Evolutionary conservation across 2,888 invertebrate genomes (phyloP).

Genomic region (Rhodophaea formosa): DNA sequence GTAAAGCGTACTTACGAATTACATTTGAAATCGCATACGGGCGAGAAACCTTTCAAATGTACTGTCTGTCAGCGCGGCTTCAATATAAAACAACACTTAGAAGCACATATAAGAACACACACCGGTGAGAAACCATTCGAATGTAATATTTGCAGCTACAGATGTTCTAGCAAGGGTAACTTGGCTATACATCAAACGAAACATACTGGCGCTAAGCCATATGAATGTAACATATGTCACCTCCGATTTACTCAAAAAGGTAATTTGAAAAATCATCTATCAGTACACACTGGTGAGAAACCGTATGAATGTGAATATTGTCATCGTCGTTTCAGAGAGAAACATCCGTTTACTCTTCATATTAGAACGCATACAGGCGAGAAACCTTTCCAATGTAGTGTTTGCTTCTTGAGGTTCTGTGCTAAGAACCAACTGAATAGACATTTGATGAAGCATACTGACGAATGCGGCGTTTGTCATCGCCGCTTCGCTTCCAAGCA

Average conservation of each 20-base stretch:
- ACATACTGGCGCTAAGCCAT: slow-evolving; percentile 17
- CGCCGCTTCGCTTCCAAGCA: slow-evolving; percentile 4
- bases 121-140: slow-evolving; percentile 17
- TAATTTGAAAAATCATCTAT: slow-evolving; percentile 9
- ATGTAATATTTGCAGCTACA: slow-evolving; percentile 14
- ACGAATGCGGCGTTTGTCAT: slow-evolving; percentile 11
- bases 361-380: slow-evolving; percentile 8
- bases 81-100: slow-evolving; percentile 11
- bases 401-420: slow-evolving; percentile 9
- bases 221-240: slow-evolving; percentile 14
- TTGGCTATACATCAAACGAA: slow-evolving; percentile 10
- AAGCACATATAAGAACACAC: slow-evolving; percentile 12
- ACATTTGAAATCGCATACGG: slow-evolving; percentile 3
- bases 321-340: slow-evolving; percentile 8
- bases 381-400: slow-evolving; percentile 12
- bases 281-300: not conserved
- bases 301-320: slow-evolving; percentile 12
- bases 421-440: slow-evolving; percentile 8
- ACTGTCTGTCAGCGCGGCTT: slow-evolving; percentile 10
- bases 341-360: slow-evolving; percentile 14
- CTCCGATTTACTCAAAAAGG: slow-evolving; percentile 16
- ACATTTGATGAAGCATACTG: slow-evolving; percentile 13
- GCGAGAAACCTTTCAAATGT: slow-evolving; percentile 12
- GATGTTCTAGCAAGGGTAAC: slow-evolving; percentile 9
- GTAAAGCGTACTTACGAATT: slow-evolving; percentile 1